Base-by-base conservation (phyloP, 2,888 invertebrate species). In the Drosophila algonquin region DNA sequence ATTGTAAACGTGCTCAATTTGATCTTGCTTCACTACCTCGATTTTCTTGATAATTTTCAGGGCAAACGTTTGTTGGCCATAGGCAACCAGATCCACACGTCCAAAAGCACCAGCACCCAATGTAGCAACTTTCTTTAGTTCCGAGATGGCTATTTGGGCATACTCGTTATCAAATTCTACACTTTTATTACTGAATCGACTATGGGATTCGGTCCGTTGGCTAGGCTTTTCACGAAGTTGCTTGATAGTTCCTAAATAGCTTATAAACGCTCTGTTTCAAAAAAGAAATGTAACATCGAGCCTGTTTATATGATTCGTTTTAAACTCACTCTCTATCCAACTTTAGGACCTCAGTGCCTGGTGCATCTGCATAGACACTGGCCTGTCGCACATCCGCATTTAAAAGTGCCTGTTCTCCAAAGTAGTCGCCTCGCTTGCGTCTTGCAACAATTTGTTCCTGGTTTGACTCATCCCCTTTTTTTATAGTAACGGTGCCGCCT, bases 61-160 rank as follows among this genome's bases (percentile, higher is more conserved):
- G 0, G 98, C 98, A 91, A 96, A 97, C 0, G 93, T 93, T 61
- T 90, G 91, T 58, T 93, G 93, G 10, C 68, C 73, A 86, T 95
- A 94, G 32, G 94, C 93, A 21, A 96, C 96, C 70, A 97, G 93
- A 89, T 97, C 97, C 0, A 98, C 98, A 2, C 97, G 94, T 0
- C 98, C 98, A 90, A 98, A 98, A 2, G 98, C 98, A 6, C 98
- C 98, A 14, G 98, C 96, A 1, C 98, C 98, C 77, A 98, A 93
- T 0, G 98, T 98, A 24, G 96, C 96, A 18, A 97, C 93, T 69
- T 95, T 94, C 84, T 96, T 96, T 78, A 99, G 93, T 86, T 98
- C 96, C 30, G 94, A 94, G 53, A 98, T 92, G 63, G 95, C 93
- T 32, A 98, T 93, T 72, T 94, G 94, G 30, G 94, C 94, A 90